A percentile compares a stretch with the other conserved stretches of the same genome.
These are phyloP conservation scores for Dynastes hyllus DNA, from an alignment of 2,888 invertebrate species.

Conservation along the genomic window DNA sequence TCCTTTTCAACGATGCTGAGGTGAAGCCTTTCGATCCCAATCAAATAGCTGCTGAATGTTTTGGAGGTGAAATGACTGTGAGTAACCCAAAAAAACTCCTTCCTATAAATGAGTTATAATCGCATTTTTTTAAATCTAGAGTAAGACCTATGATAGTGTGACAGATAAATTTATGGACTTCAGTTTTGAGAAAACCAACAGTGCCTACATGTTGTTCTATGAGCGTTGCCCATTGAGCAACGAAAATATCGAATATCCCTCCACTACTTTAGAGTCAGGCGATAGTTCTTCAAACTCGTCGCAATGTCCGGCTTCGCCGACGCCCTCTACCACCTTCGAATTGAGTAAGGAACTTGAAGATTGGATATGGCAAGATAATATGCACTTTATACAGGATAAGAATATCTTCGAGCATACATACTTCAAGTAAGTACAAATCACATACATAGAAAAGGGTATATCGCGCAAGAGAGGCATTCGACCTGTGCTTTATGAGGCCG, in stretches of 20 bases:
- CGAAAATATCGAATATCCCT: constrained; percentile 65
- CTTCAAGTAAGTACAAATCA: constrained; percentile 81
- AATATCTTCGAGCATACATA: constrained; percentile 97
- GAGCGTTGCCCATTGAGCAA: constrained; percentile 79
- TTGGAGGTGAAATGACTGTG: constrained; percentile 97
- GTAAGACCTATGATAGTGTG: constrained; percentile 96
- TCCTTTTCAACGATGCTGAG: constrained; percentile 93
- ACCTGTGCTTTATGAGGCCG: no score
- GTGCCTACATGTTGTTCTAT: constrained; percentile 98
- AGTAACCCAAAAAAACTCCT: constrained; percentile 58
- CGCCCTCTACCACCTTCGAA: constrained; percentile 70
- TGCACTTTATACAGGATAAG: constrained; percentile 95
- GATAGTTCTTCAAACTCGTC: constrained; percentile 57
- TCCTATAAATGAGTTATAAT: constrained; percentile 32
- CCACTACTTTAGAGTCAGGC: constrained; percentile 62
- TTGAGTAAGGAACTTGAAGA: constrained; percentile 88
- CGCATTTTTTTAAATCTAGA: constrained; percentile 73
- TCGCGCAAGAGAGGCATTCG: no score
- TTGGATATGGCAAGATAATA: constrained; percentile 99
- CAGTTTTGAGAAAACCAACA: constrained; percentile 97
- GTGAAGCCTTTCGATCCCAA: constrained; percentile 96
- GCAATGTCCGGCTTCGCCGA: constrained; percentile 52
- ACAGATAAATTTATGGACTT: constrained; percentile 98
- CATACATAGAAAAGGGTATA: no score
- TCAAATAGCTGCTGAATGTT: constrained; percentile 95